Conservation (phyloP, 2,797 vertebrate species). For the Aulostomus chinensis region DNA sequence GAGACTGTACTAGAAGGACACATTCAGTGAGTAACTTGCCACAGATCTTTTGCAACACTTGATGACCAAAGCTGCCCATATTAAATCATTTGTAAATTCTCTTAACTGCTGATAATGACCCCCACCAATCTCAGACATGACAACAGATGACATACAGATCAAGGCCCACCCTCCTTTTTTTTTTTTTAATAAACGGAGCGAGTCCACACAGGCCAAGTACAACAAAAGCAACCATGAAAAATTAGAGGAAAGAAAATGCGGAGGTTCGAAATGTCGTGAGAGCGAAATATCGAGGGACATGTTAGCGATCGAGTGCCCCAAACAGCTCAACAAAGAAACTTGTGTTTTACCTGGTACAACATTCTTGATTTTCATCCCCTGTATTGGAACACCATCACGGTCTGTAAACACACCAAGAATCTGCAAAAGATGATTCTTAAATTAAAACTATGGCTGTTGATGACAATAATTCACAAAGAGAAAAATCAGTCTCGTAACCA, state of each 20-base stretch:
- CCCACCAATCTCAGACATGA: conserved; percentile 40
- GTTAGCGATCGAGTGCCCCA: conserved; percentile 59
- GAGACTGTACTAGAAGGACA: conserved; percentile 34
- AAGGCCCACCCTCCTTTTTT: conserved; percentile 6
- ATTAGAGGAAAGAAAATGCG: conserved; percentile 62
- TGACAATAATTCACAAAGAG: too few relatives aligned
- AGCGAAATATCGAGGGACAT: conserved; percentile 74
- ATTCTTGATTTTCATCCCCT: conserved; percentile 83
- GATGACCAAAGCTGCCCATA: conserved; percentile 37
- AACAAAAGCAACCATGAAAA: conserved; percentile 65
- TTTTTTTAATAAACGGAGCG: conserved; percentile 26
- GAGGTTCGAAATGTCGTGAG: conserved; percentile 67
- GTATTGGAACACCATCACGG: conserved; percentile 80
- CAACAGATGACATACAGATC: conserved; percentile 32
- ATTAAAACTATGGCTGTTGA: too few relatives aligned
- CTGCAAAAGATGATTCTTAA: conserved; percentile 68
- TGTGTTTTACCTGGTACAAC: conserved; percentile 82
- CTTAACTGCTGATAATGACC: conserved; percentile 36
- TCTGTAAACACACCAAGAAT: conserved; percentile 82
- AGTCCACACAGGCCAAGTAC: conserved; percentile 55
- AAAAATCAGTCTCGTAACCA: too few relatives aligned
- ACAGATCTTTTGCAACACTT: conserved; percentile 38
- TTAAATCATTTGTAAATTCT: conserved; percentile 33
- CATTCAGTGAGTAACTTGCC: conserved; percentile 33
- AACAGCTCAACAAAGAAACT: conserved; percentile 46